A percentile compares a stretch with the other conserved stretches of the same genome.
phyloP scores from a whole-genome alignment of 92 coral and sea anemone species.

The Hydrozoanthus gracilis region DNA sequence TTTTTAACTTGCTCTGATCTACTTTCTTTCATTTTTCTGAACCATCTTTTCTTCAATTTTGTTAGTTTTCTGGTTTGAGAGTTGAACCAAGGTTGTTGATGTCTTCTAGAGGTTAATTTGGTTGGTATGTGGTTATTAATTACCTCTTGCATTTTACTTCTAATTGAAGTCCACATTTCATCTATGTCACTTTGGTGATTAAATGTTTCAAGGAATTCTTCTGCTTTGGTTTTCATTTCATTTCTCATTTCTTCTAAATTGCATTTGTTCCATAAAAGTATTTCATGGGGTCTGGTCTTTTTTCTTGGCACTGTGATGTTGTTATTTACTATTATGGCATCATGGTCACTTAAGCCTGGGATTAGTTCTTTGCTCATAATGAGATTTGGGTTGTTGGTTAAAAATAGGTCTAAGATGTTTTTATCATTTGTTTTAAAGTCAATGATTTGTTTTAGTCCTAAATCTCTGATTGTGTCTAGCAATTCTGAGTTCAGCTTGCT shows the following conservation, averaged over 20 bases:
- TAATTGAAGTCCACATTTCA: constrained; percentile 3
- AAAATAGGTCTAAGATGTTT: constrained; percentile 44
- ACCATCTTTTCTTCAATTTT: neutral
- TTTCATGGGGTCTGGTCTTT: neutral
- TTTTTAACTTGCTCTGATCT: neutral
- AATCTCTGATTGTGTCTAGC: neutral
- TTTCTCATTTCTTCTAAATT: neutral
- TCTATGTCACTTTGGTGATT: neutral
- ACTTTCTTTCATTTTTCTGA: constrained; percentile 7
- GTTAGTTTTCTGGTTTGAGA: neutral
- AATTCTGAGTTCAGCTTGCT: neutral
- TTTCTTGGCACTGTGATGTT: constrained; percentile 10
- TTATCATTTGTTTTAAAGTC: neutral
- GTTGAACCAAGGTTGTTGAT: constrained; percentile 14
- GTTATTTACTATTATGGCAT: constrained; percentile 16
- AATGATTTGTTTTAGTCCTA: constrained; percentile 4
- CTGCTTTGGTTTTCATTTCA: neutral
- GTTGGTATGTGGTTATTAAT: neutral
- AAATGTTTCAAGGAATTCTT: neutral
- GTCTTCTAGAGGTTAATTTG: neutral
- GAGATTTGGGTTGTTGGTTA: constrained; percentile 25
- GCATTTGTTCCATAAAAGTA: neutral
- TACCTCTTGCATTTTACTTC: neutral
- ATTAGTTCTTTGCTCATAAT: constrained; percentile 21
- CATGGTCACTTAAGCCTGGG: constrained; percentile 53